phyloP scores from a whole-genome alignment of 2,113 vertebrate species.

The Tragulus kanchil region DNA sequence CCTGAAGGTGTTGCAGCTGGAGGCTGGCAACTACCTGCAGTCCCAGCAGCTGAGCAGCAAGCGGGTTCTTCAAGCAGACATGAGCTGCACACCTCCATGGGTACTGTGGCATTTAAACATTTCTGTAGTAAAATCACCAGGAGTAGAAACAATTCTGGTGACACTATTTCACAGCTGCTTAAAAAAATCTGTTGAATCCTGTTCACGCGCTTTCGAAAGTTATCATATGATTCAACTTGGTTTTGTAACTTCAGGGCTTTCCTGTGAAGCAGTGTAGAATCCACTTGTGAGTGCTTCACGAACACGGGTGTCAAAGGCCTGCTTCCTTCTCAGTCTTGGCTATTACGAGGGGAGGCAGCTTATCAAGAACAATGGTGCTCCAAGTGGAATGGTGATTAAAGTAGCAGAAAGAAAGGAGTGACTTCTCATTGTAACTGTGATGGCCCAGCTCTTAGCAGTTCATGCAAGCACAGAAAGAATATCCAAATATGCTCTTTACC shows the following conservation, averaged over 20 bases:
- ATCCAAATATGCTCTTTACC: background rate
- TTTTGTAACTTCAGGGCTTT: slow-evolving; percentile 35
- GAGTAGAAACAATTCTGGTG: slow-evolving; percentile 57
- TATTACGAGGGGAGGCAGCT: background rate
- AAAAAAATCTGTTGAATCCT: slow-evolving; percentile 29
- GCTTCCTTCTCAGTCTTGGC: background rate
- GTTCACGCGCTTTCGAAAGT: slow-evolving; percentile 54
- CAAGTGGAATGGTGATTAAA: slow-evolving; percentile 46
- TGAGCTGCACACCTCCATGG: background rate
- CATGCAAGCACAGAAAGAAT: slow-evolving; percentile 6
- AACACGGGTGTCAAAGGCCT: slow-evolving; percentile 44
- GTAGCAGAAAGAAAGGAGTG: background rate
- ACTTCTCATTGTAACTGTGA: background rate
- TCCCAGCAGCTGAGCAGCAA: background rate
- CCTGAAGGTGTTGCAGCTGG: background rate
- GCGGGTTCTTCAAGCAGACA: background rate
- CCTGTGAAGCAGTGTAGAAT: slow-evolving; percentile 8
- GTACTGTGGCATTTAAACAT: background rate
- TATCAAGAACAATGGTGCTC: background rate
- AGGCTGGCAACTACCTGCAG: background rate
- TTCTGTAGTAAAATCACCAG: slow-evolving; percentile 12
- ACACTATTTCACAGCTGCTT: slow-evolving; percentile 52
- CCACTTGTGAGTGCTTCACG: slow-evolving; percentile 1
- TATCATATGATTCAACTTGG: slow-evolving; percentile 38
- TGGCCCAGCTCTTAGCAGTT: background rate